Evolutionary conservation across 1,140 invertebrate genomes (phyloP), one percentile per base, ranked within the genome.

Genomic region (Hypsibius dujardini): DNA sequence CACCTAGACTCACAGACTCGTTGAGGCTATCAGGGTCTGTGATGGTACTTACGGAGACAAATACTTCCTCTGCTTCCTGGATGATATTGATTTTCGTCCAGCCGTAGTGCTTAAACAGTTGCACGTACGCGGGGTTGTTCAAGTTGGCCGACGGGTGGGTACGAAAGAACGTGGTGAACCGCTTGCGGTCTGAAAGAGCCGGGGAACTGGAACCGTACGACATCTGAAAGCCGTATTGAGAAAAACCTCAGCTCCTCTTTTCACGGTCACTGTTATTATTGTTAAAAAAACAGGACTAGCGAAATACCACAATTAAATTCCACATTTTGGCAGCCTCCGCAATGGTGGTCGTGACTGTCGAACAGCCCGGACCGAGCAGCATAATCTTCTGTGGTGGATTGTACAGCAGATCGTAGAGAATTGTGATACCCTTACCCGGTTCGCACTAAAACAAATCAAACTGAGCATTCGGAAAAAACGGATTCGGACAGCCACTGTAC

Each of bases 281-380:
- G 28, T 28, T 28, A 28, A 28, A 28, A 28, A 28, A 28, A 28
- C 28, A 28, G 28, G 28, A 28, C 28, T 28, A 28, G 28, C 28
- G 28, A 28, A 28, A 28, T 28, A 98, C 94, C 81, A 98, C 95
- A 77, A 98, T 89, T 59, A 99, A 83, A 82, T 99, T 98, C 95
- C 95, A 99, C 90, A 98, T 97, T 82, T 95, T 96, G 46, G 95
- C 95, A 47, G 95, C 92, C 82, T 98, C 95, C 0, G 95, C 95
- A 1, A 99, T 92, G 60, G 95, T 96, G 3, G 95, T 98, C 76
- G 95, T 98, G n/a, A 98, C 95, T 1, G 94, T 96, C 74, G 92
- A 95, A 80, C 95, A 98, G 69, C 95, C 96, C 1, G 81, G 77
- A 1, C 92, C 90, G 46, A 99, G 81, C 70, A 98, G 81, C 84